Conservation (phyloP, 2,113 vertebrate genomes). For the Rhegmatorhina hoffmannsi region DNA sequence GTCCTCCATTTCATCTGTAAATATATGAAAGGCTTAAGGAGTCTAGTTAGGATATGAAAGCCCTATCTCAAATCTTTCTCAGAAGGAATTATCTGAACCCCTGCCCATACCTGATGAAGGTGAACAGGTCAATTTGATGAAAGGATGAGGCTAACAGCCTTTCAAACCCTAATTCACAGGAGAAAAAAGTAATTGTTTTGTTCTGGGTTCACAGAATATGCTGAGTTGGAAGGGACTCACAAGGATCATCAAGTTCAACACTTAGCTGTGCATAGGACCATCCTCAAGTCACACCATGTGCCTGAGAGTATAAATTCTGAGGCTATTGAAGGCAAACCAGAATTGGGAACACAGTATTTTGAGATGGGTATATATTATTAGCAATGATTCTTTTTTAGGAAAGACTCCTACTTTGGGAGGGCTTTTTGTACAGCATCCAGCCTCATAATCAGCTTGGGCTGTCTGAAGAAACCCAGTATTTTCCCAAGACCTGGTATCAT, state of each 20-base stretch:
- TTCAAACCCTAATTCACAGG: background rate
- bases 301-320: background rate
- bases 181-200: background rate
- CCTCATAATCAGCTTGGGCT: background rate
- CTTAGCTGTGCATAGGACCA: background rate
- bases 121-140: background rate
- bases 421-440: background rate
- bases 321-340: background rate
- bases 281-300: background rate
- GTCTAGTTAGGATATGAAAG: background rate
- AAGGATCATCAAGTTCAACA: background rate
- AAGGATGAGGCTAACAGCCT: background rate
- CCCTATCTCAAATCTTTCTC: background rate
- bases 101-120: background rate
- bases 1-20: background rate
- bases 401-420: background rate
- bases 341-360: rapidly evolving
- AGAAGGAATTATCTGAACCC: background rate
- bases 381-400: background rate
- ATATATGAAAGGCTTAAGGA: background rate
- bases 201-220: background rate
- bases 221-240: background rate
- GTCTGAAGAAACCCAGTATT: background rate
- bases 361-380: background rate
- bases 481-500: background rate